These are phyloP conservation scores for Phaedon cochleariae DNA, from an alignment of 2,888 invertebrate genomes.

Conservation along the genomic window DNA sequence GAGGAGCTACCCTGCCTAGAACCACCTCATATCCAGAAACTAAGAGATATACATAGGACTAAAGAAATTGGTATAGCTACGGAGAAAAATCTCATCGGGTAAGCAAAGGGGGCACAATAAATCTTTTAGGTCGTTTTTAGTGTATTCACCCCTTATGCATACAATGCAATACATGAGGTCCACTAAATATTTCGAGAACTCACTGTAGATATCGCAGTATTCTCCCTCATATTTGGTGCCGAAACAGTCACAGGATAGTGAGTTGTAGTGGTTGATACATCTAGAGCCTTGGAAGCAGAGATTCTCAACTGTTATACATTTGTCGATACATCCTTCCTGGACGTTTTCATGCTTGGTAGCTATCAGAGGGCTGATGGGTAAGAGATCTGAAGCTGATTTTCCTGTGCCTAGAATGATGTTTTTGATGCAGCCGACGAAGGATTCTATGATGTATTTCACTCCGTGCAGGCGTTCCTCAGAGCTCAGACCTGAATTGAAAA, in stretches of 20 bases:
- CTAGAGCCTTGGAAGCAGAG: constrained; percentile 87
- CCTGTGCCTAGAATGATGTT: constrained; percentile 87
- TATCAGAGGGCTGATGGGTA: constrained; percentile 83
- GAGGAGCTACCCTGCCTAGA: too few species aligned
- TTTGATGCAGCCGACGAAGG: constrained; percentile 90
- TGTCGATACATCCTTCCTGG: constrained; percentile 87
- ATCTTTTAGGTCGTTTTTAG: too few species aligned
- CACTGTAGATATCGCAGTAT: constrained; percentile 90
- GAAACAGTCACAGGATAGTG: constrained; percentile 91
- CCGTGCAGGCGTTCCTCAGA: constrained; percentile 89
- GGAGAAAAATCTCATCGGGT: too few species aligned
- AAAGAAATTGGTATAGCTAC: too few species aligned
- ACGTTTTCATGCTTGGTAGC: constrained; percentile 91
- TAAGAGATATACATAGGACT: too few species aligned
- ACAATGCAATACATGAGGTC: neutral
- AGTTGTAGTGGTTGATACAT: constrained; percentile 92
- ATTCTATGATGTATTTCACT: constrained; percentile 91
- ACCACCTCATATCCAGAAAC: too few species aligned
- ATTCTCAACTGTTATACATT: constrained; percentile 82
- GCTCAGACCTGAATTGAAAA: constrained; percentile 72
- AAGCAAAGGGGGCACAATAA: too few species aligned
- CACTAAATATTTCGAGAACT: constrained; percentile 56
- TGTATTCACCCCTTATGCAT: too few species aligned
- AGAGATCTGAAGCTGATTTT: constrained; percentile 82
- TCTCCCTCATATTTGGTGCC: constrained; percentile 92